Evolutionary conservation across 2,888 invertebrate genomes (phyloP), one percentile per base, ranked within the genome.

Genomic region (Lithophane socia): DNA sequence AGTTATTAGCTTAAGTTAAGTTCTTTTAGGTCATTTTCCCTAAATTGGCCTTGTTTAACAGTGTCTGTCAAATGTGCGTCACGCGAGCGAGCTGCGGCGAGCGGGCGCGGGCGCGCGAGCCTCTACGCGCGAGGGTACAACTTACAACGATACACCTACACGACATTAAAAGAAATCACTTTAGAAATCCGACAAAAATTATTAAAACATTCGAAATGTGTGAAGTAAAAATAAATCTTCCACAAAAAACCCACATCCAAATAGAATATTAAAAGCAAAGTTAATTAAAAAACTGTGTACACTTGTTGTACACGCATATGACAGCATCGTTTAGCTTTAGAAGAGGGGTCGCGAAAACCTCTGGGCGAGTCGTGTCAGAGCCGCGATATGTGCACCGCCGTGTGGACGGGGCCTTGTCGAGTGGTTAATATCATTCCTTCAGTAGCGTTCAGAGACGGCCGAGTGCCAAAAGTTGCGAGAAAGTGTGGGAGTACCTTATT

Each of bases 1-100:
- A 96, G 95, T 95, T 92, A 94, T 95, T 96, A 96, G 96, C 96
- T 96, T 96, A 96, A 96, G 96, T 96, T 96, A 96, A 96, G 96
- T 96, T 95, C 90, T 94, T 96, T 95, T 96, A 96, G 95, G 96
- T 95, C 91, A 94, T 92, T 95, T 93, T 94, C 95, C 96, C 96
- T 96, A 96, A 95, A 93, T 95, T 94, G 96, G 96, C 95, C 95
- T 94, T 95, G 95, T 94, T 94, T 92, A 93, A 94, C 93, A 92
- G 90, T 92, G 95, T 95, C 95, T 96, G 96, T 96, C 96, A 94
- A 94, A 94, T 92, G 96, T 91, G 91, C 86, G 92, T 89, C 91
- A 86, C 88, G 86, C 90, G 90, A 75, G 84, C 84, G 81, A 78
- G 90, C 88, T 80, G 86, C 88, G 88, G 69, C 74, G 82, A 77